Conservation (phyloP, 2,113 vertebrate genomes). For the Chlorodrepanis virens region DNA sequence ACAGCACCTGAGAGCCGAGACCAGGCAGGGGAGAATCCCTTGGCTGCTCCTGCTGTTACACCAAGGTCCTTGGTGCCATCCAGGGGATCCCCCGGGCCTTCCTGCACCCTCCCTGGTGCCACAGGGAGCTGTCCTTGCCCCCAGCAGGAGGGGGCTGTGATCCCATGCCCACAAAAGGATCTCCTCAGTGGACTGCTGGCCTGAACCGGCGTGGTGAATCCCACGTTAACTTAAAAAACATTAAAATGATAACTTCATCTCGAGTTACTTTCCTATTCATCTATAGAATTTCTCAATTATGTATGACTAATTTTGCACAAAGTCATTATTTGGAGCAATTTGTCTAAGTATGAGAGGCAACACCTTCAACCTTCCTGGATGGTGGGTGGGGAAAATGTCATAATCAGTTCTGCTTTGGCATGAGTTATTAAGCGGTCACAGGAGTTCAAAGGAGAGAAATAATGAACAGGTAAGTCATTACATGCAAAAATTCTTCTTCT, state of each 20-base stretch:
- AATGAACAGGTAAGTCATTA: conserved; percentile 81
- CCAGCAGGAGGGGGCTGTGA: background rate
- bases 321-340: conserved; percentile 86
- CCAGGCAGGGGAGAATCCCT: background rate
- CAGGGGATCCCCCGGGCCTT: background rate
- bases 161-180: background rate
- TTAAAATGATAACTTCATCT: conserved; percentile 72
- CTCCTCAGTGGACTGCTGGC: conserved; percentile 3
- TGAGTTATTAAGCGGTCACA: conserved; percentile 78
- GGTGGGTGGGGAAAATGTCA: conserved; percentile 73
- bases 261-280: conserved; percentile 71
- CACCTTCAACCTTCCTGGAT: conserved; percentile 77
- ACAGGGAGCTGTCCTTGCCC: background rate
- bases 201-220: background rate
- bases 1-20: background rate
- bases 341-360: conserved; percentile 79
- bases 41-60: background rate
- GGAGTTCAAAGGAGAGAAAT: conserved; percentile 79
- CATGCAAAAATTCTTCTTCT: conserved; percentile 78
- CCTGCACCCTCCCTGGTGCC: background rate
- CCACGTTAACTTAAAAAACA: conserved; percentile 58
- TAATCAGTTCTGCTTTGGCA: conserved; percentile 61
- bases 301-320: conserved; percentile 85
- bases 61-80: background rate
- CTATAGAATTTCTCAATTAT: conserved; percentile 82